These are phyloP conservation scores for Phoxinus phoxinus DNA, from an alignment of 2,113 vertebrate genomes.

Conservation along the genomic window DNA sequence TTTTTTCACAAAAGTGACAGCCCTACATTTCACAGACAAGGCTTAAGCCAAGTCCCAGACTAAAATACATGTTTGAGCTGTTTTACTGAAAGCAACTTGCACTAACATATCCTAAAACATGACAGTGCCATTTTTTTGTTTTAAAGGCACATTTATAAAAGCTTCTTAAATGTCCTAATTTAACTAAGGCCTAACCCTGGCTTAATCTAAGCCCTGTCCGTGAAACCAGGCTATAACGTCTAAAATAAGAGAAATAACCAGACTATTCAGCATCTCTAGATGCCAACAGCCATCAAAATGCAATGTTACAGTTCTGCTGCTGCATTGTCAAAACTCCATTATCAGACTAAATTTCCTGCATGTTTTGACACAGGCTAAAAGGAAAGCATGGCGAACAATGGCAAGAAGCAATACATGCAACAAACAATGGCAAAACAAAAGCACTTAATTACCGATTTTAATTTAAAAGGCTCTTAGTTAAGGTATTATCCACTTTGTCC, in stretches of 20 bases:
- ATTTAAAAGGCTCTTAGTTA: slow-evolving; percentile 32
- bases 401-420: not conserved
- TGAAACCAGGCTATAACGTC: too few relatives aligned
- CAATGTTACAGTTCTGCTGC: not conserved
- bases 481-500: not conserved
- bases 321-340: not conserved
- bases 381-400: not conserved
- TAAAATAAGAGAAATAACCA: not conserved
- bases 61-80: too few relatives aligned
- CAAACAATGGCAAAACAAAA: slow-evolving; percentile 30
- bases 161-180: too few relatives aligned
- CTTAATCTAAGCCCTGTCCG: too few relatives aligned
- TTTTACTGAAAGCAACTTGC: too few relatives aligned
- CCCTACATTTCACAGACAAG: too few relatives aligned
- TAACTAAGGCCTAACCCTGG: too few relatives aligned
- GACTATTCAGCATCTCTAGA: not conserved
- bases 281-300: not conserved
- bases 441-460: slow-evolving; percentile 22
- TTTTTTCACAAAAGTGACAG: too few relatives aligned
- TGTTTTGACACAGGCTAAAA: not conserved
- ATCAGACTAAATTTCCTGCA: not conserved
- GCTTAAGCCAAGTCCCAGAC: too few relatives aligned
- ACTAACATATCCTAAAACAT: too few relatives aligned
- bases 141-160: too few relatives aligned
- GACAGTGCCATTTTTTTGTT: too few relatives aligned